Evolutionary conservation across 2,888 invertebrate species (phyloP).

Genomic region (Fragum sueziense): DNA sequence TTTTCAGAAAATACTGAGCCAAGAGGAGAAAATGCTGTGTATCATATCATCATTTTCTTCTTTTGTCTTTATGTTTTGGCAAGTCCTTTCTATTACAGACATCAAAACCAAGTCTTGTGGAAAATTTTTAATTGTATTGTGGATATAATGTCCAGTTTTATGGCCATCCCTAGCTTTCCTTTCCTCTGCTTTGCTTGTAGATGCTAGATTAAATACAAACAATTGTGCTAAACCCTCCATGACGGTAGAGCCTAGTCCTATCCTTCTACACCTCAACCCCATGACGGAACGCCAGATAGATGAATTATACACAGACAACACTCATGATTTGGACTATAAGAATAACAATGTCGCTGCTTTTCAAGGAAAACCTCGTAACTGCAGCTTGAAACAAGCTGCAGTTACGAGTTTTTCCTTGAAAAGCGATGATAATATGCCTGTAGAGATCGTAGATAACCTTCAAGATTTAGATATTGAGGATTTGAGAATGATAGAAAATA

Average conservation of each 20-base stretch:
- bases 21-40: not conserved
- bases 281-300: not conserved
- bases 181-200: slow-evolving; percentile 29
- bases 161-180: slow-evolving; percentile 3
- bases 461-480: slow-evolving; percentile 4
- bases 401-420: too few relatives aligned
- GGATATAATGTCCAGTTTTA: too few relatives aligned
- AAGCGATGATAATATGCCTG: not conserved
- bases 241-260: not conserved
- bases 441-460: not conserved
- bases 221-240: slow-evolving; percentile 5
- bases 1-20: not conserved
- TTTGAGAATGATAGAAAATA: slow-evolving; percentile 8
- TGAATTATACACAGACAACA: not conserved
- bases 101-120: too few relatives aligned
- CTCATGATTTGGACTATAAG: not conserved
- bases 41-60: not conserved
- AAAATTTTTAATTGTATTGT: too few relatives aligned
- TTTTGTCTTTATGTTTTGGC: not conserved
- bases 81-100: not conserved
- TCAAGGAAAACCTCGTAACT: too few relatives aligned
- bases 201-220: slow-evolving; percentile 10
- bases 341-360: not conserved
- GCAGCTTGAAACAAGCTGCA: too few relatives aligned
- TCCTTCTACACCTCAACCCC: not conserved